Conservation (phyloP, 1,140 invertebrate genomes). For the Macrocentrus cingulum region DNA sequence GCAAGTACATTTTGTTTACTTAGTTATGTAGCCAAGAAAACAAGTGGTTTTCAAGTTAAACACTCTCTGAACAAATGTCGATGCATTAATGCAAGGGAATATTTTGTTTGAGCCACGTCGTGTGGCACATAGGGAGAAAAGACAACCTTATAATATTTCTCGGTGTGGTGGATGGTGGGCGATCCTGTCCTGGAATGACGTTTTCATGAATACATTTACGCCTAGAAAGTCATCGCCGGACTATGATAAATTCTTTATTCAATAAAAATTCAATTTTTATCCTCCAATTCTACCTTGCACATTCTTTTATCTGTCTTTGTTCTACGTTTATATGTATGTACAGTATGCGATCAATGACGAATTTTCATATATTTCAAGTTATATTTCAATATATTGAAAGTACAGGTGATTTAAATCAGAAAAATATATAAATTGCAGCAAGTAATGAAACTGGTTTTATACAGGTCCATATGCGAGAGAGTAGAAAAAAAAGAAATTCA, state of each 20-base stretch:
- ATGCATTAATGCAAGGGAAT: slow-evolving; percentile 14
- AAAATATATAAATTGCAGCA: slow-evolving; percentile 18
- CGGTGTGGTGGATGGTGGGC: background rate
- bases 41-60: slow-evolving; percentile 2
- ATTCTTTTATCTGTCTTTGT: background rate
- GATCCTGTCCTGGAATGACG: slow-evolving; percentile 13
- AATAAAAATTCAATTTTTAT: background rate
- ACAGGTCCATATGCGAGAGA: slow-evolving; percentile 28
- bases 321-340: background rate
- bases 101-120: background rate
- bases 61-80: slow-evolving; percentile 15
- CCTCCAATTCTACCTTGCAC: background rate
- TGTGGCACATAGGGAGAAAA: background rate
- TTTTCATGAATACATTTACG: slow-evolving; percentile 14
- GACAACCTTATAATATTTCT: background rate
- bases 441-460: slow-evolving; percentile 42
- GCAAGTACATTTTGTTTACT: background rate
- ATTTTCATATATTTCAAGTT: too few relatives aligned
- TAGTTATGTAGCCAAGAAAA: background rate
- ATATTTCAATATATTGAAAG: slow-evolving; percentile 2
- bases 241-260: slow-evolving; percentile 4
- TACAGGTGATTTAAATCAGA: slow-evolving; percentile 18
- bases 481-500: slow-evolving; percentile 43
- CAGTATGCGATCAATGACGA: background rate
- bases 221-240: slow-evolving; percentile 9